A percentile compares a stretch with the other conserved stretches of the same genome.
Conservation (phyloP, 2,888 invertebrate genomes). For the Pegoplata infirma region DNA sequence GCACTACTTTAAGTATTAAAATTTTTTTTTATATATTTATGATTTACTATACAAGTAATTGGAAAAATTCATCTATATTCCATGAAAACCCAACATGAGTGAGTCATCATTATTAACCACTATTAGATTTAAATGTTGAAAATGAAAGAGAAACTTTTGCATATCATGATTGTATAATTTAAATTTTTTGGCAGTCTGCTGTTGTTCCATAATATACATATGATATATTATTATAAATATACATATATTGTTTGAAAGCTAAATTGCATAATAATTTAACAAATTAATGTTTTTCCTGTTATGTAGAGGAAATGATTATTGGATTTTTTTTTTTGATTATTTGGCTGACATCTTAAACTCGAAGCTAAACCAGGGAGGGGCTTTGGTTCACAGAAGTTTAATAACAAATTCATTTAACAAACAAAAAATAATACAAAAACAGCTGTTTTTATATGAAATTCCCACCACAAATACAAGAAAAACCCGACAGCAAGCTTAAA, state of each 20-base stretch:
- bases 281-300: conserved; percentile 34
- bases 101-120: conserved; percentile 11
- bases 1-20: neutral
- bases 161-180: conserved; percentile 28
- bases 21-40: too few relatives aligned
- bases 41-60: too few relatives aligned
- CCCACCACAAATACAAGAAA: conserved; percentile 16
- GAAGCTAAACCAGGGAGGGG: conserved; percentile 15
- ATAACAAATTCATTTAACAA: conserved; percentile 4
- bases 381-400: conserved; percentile 1
- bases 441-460: conserved; percentile 48
- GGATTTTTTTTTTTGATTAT: neutral
- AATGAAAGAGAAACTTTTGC: neutral
- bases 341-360: conserved; percentile 9
- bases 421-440: neutral
- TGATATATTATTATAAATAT: neutral
- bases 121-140: neutral
- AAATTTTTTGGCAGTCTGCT: neutral
- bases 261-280: conserved; percentile 39
- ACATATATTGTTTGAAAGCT: conserved; percentile 11
- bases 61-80: neutral
- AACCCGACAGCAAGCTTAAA: conserved; percentile 23
- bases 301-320: conserved; percentile 23
- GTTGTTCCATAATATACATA: neutral
- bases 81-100: conserved; percentile 5